Base-by-base conservation (phyloP, 1,140 invertebrate species). In the Lordiphosa collinella region DNA sequence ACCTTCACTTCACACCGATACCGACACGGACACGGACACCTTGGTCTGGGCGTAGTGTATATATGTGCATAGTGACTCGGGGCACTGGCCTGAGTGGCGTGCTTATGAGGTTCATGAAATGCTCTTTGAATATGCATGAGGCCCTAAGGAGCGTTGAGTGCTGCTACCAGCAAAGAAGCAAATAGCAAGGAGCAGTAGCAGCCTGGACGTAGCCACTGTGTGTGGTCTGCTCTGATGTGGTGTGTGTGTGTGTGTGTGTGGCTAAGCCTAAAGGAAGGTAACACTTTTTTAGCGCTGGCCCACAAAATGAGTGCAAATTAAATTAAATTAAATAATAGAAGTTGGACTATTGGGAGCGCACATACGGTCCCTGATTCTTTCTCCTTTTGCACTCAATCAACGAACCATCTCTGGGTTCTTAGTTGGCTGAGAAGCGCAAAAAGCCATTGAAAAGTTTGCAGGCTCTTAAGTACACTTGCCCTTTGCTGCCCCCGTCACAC, bases 61-160 rank as follows among this genome's bases (percentile, higher is more conserved):
- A 22, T 22, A 22, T 22, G 31, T 22, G 1, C 47, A 13, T n/a
- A 9, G 38, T 40, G 34, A 35, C 35, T 37, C 38, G 52, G 44
- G 51, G 22, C 46, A 35, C 22, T 37, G 54, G 32, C 14, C 34
- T 31, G 67, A 84, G 72, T 76, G 64, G 59, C 68, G 60, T 84
- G 79, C 79, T 84, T 84, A 84, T 84, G 78, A 84, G 41, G 78
- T 69, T 84, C 78, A 78, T 84, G 73, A 84, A 84, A 73, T 78
- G 78, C 72, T 78, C 64, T 69, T 84, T 69, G 79, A 84, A 84
- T 84, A 84, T 84, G 78, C 79, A 84, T 84, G 72, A 84, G 78
- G 41, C 79, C 68, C 79, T 66, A 85, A 85, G 78, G 78, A 73
- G 73, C 59, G 60, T 55, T 72, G 68, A 84, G 68, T 82, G 78